Evolutionary conservation across 2,888 invertebrate species (phyloP).

Genomic region (Brassicogethes aeneus): DNA sequence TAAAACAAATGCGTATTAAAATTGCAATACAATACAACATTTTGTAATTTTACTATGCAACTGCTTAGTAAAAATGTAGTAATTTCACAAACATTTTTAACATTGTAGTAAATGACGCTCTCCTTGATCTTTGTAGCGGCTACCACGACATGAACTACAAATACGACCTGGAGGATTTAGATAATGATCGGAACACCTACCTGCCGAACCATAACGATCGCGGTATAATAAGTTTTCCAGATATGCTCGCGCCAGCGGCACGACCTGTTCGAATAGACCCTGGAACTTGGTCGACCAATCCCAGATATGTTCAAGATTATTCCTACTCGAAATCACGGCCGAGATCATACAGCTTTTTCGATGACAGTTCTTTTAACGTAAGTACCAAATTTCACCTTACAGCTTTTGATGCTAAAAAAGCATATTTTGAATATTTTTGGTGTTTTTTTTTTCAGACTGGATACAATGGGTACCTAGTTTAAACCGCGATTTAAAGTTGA

Average conservation of each 20-base stretch:
- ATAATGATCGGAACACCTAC: slow-evolving; percentile 24
- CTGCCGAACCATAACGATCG: slow-evolving; percentile 20
- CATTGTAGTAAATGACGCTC: no score
- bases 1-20: no score
- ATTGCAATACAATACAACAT: no score
- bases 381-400: slow-evolving; percentile 17
- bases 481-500: slow-evolving; percentile 7
- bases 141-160: slow-evolving; percentile 27
- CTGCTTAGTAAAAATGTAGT: no score
- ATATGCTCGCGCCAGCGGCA: slow-evolving; percentile 36
- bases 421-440: neutral
- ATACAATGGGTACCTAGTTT: slow-evolving; percentile 18
- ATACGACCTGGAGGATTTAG: slow-evolving; percentile 24
- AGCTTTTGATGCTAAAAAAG: neutral
- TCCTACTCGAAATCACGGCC: slow-evolving; percentile 27
- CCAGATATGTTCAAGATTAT: slow-evolving; percentile 31
- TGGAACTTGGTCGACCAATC: no score
- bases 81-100: no score
- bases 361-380: slow-evolving; percentile 31
- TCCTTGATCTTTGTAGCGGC: no score
- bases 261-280: slow-evolving; percentile 19
- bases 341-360: slow-evolving; percentile 29
- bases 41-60: no score
- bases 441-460: slow-evolving; percentile 20
- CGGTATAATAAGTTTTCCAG: slow-evolving; percentile 37